Conservation (phyloP, 2,797 vertebrate species). For the Myotis findleyi region DNA sequence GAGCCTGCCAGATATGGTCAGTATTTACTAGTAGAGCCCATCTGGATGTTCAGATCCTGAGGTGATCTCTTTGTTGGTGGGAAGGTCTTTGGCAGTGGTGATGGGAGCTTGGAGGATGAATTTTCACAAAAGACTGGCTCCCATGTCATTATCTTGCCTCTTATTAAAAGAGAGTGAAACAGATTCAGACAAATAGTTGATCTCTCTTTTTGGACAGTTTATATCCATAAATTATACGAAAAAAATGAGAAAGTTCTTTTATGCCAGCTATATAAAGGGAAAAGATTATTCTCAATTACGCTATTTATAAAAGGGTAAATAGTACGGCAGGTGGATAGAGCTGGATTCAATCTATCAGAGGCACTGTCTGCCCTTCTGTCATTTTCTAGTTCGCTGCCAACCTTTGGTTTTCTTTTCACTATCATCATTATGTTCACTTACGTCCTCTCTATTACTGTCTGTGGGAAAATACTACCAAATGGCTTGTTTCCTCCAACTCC, state of each 20-base stretch:
- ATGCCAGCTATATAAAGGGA: background rate
- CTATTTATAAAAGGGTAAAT: background rate
- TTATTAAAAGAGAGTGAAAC: background rate
- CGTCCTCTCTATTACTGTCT: slow-evolving; percentile 11
- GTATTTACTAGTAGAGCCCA: background rate
- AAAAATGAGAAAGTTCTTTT: background rate
- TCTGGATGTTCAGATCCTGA: background rate
- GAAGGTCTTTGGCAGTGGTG: background rate
- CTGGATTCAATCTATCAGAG: background rate
- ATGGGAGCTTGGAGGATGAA: background rate
- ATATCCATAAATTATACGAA: background rate
- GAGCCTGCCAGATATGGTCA: background rate
- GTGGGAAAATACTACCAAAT: slow-evolving; percentile 37
- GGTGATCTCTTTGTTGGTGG: background rate
- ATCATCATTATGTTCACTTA: background rate
- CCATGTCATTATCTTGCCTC: background rate
- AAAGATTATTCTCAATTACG: background rate
- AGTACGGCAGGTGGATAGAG: background rate
- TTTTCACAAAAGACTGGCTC: background rate
- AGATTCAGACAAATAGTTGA: background rate
- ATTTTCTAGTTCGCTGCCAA: background rate
- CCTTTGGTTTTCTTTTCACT: slow-evolving; percentile 53
- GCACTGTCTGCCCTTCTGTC: background rate
- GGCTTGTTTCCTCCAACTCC: slow-evolving; percentile 58
- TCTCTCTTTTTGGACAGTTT: background rate